A percentile compares a stretch with the other conserved stretches of the same genome.
Conservation (phyloP, 2,113 vertebrate species). For the Tringa solitaria region DNA sequence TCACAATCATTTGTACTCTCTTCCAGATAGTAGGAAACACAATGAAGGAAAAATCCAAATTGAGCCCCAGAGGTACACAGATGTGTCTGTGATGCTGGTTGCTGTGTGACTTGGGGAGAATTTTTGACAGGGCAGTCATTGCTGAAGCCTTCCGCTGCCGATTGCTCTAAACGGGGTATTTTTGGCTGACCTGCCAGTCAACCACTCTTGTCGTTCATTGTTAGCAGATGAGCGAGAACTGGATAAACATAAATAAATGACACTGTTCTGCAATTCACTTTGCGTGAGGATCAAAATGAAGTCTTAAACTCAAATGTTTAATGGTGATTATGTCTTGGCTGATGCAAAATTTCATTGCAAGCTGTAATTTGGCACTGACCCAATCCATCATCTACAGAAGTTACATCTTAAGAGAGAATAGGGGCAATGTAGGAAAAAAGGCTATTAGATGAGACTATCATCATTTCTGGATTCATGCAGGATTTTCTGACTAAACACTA, state of each 20-base stretch:
- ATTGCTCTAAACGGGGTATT: not conserved
- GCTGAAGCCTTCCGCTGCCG: not conserved
- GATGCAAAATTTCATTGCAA: not conserved
- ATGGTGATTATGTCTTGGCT: slow-evolving; percentile 12
- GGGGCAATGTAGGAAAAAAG: not conserved
- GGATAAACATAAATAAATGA: slow-evolving; percentile 10
- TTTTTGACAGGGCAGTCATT: not conserved
- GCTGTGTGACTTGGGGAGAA: not conserved
- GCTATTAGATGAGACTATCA: not conserved
- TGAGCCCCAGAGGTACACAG: not conserved
- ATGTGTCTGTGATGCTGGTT: not conserved
- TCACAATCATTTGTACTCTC: not conserved
- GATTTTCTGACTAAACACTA: slow-evolving; percentile 28
- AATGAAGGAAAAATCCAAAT: not conserved
- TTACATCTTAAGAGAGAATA: not conserved
- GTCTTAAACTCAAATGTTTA: not conserved
- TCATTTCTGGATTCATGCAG: not conserved
- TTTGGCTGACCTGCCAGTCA: slow-evolving; percentile 14
- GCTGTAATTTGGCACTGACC: slow-evolving; percentile 5
- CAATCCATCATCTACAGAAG: not conserved
- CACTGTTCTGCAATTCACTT: not conserved
- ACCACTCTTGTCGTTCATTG: not conserved
- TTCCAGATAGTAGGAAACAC: not conserved
- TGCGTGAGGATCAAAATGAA: not conserved
- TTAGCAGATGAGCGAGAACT: not conserved